A percentile compares a stretch with the other conserved stretches of the same genome.
Evolutionary conservation across 2,113 vertebrate species (phyloP).

Genomic region (Nyctereutes procyonoides): DNA sequence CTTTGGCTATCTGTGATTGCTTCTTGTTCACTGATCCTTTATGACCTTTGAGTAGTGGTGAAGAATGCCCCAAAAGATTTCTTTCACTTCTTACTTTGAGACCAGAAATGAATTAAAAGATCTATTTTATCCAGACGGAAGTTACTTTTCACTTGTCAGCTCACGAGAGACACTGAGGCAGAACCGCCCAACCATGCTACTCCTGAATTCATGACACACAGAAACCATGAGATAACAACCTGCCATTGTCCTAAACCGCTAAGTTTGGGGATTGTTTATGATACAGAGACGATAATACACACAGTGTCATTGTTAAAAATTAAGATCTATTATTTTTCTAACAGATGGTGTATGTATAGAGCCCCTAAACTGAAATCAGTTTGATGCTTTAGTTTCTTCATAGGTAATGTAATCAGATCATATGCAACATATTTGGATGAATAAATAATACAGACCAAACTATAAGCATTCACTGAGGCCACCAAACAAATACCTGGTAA

Average conservation of each 20-base stretch:
- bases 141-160: background rate
- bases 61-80: background rate
- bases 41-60: background rate
- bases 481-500: background rate
- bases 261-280: background rate
- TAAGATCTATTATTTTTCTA: background rate
- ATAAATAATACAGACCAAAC: background rate
- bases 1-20: background rate
- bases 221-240: background rate
- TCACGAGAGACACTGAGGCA: background rate
- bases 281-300: background rate
- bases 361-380: background rate
- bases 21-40: background rate
- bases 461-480: background rate
- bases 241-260: background rate
- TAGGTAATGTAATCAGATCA: background rate
- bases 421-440: background rate
- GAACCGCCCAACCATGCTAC: background rate
- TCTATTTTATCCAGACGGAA: background rate
- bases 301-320: background rate
- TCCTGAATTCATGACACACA: background rate
- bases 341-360: background rate
- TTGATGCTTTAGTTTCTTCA: background rate
- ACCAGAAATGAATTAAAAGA: background rate
- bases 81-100: constrained; percentile 1